A percentile compares a stretch with the other conserved stretches of the same genome.
phyloP scores from a whole-genome alignment of 2,888 invertebrate genomes.

The Labia minor region DNA sequence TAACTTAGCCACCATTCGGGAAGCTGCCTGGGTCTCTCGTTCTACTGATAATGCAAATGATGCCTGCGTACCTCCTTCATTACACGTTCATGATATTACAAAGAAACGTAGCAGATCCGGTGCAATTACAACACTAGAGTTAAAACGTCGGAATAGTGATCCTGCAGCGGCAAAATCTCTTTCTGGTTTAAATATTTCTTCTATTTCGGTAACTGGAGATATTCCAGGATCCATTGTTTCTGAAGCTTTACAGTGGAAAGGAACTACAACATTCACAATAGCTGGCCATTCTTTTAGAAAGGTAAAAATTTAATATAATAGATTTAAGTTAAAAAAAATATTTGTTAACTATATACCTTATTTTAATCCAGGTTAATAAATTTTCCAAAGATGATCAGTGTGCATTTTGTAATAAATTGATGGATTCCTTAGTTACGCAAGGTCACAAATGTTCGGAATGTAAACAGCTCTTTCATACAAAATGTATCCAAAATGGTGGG shows the following conservation, averaged over 20 bases:
- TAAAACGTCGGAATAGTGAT: slow-evolving; percentile 62
- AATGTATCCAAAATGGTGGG: slow-evolving; percentile 76
- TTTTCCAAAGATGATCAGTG: slow-evolving; percentile 74
- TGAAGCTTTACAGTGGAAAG: slow-evolving; percentile 50
- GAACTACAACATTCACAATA: slow-evolving; percentile 51
- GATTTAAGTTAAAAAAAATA: too few species aligned
- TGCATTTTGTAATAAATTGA: slow-evolving; percentile 65
- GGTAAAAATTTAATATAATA: slow-evolving; percentile 23
- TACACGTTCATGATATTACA: slow-evolving; percentile 20
- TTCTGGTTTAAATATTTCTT: background rate
- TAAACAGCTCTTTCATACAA: slow-evolving; percentile 76
- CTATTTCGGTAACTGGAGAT: background rate
- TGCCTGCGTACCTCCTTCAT: slow-evolving; percentile 21
- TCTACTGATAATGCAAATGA: slow-evolving; percentile 19
- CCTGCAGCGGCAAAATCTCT: slow-evolving; percentile 42
- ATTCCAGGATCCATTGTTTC: slow-evolving; percentile 28
- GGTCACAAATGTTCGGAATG: slow-evolving; percentile 71
- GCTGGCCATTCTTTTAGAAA: slow-evolving; percentile 69
- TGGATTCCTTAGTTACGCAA: slow-evolving; percentile 70
- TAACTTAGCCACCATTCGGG: background rate
- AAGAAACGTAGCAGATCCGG: slow-evolving; percentile 29
- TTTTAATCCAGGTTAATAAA: slow-evolving; percentile 34
- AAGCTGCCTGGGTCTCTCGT: slow-evolving; percentile 20
- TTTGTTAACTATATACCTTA: too few species aligned
- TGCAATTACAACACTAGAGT: slow-evolving; percentile 38